A percentile compares a stretch with the other conserved stretches of the same genome.
phyloP scores from a whole-genome alignment of 2,888 invertebrate genomes.

The Spicauda simplicius region DNA sequence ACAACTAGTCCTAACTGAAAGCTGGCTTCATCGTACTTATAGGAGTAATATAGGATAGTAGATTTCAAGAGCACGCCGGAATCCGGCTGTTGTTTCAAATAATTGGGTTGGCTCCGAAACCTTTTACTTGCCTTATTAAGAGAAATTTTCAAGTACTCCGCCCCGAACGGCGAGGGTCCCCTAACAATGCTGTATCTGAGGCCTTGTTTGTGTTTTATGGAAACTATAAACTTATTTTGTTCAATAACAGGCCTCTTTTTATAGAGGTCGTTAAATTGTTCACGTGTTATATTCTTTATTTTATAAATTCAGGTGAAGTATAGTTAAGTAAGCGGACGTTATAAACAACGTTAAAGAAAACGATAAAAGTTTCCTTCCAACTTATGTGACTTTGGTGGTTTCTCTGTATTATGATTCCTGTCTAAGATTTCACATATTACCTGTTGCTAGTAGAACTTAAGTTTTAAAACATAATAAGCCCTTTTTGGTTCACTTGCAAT shows the following conservation, averaged over 20 bases:
- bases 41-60: neutral
- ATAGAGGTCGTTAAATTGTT: neutral
- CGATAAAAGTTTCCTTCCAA: too few species aligned
- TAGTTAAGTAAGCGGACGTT: too few species aligned
- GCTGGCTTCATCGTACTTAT: too few species aligned
- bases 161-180: constrained; percentile 39
- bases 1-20: too few species aligned
- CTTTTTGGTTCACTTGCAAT: too few species aligned
- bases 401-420: too few species aligned
- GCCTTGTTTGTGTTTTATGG: constrained; percentile 19
- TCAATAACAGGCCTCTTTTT: constrained; percentile 13
- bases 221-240: constrained; percentile 25
- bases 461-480: too few species aligned
- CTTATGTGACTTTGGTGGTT: too few species aligned
- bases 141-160: constrained; percentile 54
- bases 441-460: too few species aligned
- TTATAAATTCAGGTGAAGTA: too few species aligned
- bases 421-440: too few species aligned
- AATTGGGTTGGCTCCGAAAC: constrained; percentile 56
- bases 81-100: constrained; percentile 55
- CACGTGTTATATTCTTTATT: neutral
- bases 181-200: constrained; percentile 26
- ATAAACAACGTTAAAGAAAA: too few species aligned
- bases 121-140: constrained; percentile 60
- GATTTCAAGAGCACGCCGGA: constrained; percentile 9